These are phyloP conservation scores for Trichonephila clavata DNA, from an alignment of 1,140 invertebrate genomes.

Conservation along the genomic window DNA sequence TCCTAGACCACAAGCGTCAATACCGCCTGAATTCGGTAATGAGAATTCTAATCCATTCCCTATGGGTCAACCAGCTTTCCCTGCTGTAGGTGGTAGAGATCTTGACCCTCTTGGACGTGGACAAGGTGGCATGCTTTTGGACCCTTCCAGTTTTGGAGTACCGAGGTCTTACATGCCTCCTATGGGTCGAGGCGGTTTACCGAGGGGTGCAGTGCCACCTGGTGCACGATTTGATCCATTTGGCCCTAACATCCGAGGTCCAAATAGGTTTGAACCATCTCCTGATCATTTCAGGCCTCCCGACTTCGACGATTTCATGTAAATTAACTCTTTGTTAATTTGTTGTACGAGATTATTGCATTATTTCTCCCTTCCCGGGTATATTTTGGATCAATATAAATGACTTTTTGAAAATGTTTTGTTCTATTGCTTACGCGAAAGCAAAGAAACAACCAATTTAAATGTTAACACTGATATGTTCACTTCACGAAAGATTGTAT, in stretches of 20 bases:
- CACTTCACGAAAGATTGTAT: background rate
- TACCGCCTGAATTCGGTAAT: background rate
- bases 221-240: conserved; percentile 73
- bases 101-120: conserved; percentile 32
- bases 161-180: background rate
- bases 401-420: background rate
- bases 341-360: background rate
- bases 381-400: background rate
- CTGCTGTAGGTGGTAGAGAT: conserved; percentile 33
- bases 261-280: conserved; percentile 26
- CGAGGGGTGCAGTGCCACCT: conserved; percentile 67
- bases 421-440: background rate
- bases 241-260: conserved; percentile 12
- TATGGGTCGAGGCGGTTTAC: background rate
- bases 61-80: background rate
- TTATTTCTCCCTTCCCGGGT: background rate
- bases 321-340: background rate
- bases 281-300: conserved; percentile 66
- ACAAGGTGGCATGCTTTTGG: conserved; percentile 13
- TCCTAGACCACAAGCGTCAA: background rate
- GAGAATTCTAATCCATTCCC: background rate
- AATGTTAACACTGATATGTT: background rate
- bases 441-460: background rate
- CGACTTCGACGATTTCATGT: conserved; percentile 58
- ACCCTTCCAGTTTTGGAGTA: conserved; percentile 19